Evolutionary conservation across 2,113 vertebrate genomes (phyloP), one percentile per base, ranked within the genome.

Genomic region (Amazona guildingii): DNA sequence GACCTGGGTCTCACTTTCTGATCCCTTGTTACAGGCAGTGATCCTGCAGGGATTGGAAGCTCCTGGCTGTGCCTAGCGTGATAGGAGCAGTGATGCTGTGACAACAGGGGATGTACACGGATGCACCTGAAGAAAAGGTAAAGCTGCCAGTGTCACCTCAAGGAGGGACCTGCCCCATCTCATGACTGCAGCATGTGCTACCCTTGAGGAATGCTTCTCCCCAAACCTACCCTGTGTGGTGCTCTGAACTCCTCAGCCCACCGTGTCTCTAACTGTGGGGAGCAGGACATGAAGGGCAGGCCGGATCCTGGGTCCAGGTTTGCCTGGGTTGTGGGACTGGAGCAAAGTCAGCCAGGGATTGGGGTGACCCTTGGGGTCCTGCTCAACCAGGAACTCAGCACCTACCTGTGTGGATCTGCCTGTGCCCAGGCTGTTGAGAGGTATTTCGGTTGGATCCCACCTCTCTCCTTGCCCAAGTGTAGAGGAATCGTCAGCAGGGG

Each of bases 211-310:
- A 27, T 1, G 2, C 31, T 57, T 31, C 13, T 51, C 59, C 49
- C 39, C 31, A 70, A 4, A 46, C 6, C 17, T 2, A 0, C 27
- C 44, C 28, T 9, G 3, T 4, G 29, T 0, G 0, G 28, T 31
- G 4, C 62, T 68, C 24, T 66, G 64, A 48, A 4, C 18, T 33
- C 27, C 41, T 7, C 18, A 27, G 15, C 33, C 27, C 55, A 27
- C 31, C 5, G 0, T 6, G 2, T 9, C 10, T 29, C 35, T 41
- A 23, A 68, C 29, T 44, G 39, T 11, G 27, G 17, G 39, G 13
- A 54, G 21, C 48, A 46, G 67, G 62, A n/a, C 57, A 19, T 0
- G 2, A 66, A 48, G 16, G n/a, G 18, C 0, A 0, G 35, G 39
- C 7, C 13, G 15, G 57, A 37, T 24, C 35, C 16, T 43, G 18